phyloP scores from a whole-genome alignment of 2,888 invertebrate genomes.

The Keiferia lycopersicella region DNA sequence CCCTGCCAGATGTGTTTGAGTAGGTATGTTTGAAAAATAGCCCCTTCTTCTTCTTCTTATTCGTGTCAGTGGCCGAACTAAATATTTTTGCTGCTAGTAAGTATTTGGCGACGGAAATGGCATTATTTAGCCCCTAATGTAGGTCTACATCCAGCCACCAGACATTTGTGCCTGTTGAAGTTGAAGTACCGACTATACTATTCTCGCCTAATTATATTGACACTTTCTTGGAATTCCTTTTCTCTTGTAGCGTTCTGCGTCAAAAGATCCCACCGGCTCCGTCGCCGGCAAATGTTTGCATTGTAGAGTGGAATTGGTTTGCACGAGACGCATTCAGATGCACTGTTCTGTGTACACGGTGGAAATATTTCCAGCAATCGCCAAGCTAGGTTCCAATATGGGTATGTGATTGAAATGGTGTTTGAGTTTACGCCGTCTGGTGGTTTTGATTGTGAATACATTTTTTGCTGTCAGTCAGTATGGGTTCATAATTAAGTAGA shows the following conservation, averaged over 20 bases:
- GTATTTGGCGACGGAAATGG: too few species aligned
- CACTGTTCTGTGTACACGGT: slow-evolving; percentile 59
- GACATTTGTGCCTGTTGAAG: too few species aligned
- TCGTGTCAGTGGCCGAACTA: too few species aligned
- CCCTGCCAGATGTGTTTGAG: too few species aligned
- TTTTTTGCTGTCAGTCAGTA: too few species aligned
- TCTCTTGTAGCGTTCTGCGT: slow-evolving; percentile 35
- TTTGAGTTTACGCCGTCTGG: background rate
- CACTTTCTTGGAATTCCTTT: slow-evolving; percentile 12
- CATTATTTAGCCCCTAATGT: too few species aligned
- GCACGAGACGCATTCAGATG: slow-evolving; percentile 67
- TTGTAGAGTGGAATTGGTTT: slow-evolving; percentile 78
- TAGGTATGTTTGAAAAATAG: too few species aligned
- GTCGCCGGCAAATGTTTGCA: slow-evolving; percentile 75
- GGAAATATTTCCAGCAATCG: slow-evolving; percentile 50
- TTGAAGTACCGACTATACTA: too few species aligned
- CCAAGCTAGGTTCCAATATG: slow-evolving; percentile 3
- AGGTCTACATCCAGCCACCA: too few species aligned
- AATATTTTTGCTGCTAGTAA: too few species aligned
- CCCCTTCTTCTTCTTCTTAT: too few species aligned
- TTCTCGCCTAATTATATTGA: slow-evolving; percentile 7
- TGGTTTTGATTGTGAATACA: background rate
- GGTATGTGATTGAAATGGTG: slow-evolving; percentile 11
- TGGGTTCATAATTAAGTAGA: too few species aligned
- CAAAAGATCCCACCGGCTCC: slow-evolving; percentile 48